Base-by-base conservation (phyloP, 2,113 vertebrate genomes). In the Pardalotus punctatus region DNA sequence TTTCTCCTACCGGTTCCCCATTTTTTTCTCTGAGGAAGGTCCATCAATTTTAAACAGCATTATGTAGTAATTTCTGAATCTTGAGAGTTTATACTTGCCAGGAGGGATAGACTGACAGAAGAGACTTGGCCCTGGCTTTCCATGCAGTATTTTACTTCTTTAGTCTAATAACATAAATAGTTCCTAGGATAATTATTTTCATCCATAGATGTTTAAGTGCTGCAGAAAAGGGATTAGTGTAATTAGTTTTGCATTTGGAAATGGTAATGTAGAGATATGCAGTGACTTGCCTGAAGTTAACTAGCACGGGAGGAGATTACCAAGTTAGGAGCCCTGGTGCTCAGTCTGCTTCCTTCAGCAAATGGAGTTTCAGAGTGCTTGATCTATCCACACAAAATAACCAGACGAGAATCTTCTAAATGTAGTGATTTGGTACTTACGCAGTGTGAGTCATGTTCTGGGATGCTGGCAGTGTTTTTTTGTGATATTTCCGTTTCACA, bases 361-460 rank as follows among this genome's bases (percentile, higher is more conserved):
- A 86, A 54, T 40, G 67, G 58, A 57, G 50, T 67, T 93, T 78
- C 38, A 48, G 64, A 81, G 47, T 50, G 51, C 87, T 94, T 54
- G 85, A 78, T 74, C 74, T 73, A 56, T 29, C 60, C 60, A 6
- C 85, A 35, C 43, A 65, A 81, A 92, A 88, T n/a, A 77, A 22
- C 71, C 81, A 73, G 88, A 86, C 0, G 0, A 92, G 69, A 57
- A 64, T 86, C 81, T 95, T 90, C 85, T 56, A 48, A 92, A 78
- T 74, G 90, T 61, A 88, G 17, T 72, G 64, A 62, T 73, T 80
- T 86, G 79, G 72, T 95, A 22, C 92, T 96, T 92, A 56, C 9
- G 24, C 81, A 66, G 82, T 9, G 27, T 93, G 94, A 88, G 88
- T 94, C 96, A 96, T 94, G 82, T 94, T 96, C 94, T 97, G 96